A percentile compares a stretch with the other conserved stretches of the same genome.
Evolutionary conservation across 2,113 vertebrate species (phyloP).

Genomic region (Condylura cristata): DNA sequence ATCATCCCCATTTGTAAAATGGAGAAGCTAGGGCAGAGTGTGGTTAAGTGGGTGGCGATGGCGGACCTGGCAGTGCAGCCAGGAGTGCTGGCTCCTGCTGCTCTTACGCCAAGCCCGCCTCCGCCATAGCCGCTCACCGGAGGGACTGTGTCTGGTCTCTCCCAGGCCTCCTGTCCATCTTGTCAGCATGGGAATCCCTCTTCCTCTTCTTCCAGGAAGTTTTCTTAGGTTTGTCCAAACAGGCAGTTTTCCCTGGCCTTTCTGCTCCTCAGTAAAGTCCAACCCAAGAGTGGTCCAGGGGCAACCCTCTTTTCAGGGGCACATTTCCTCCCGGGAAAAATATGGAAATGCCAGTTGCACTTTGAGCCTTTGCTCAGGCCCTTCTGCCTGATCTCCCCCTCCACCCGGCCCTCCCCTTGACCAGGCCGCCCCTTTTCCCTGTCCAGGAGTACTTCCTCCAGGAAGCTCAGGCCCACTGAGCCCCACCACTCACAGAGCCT

Average conservation of each 20-base stretch:
- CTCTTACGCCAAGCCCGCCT: not conserved
- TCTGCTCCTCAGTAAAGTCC: not conserved
- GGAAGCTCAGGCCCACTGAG: not conserved
- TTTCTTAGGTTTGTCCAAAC: not conserved
- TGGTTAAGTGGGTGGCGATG: not conserved
- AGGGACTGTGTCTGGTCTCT: not conserved
- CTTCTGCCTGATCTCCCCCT: not conserved
- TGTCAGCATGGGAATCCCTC: not conserved
- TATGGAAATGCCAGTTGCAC: not conserved
- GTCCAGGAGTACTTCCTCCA: not conserved
- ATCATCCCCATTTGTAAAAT: not conserved
- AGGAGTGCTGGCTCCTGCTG: not conserved
- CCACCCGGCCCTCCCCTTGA: not conserved
- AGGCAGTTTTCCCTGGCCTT: not conserved
- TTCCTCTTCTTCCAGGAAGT: not conserved
- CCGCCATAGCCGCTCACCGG: fast-evolving
- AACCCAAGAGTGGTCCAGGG: not conserved
- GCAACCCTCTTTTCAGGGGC: not conserved
- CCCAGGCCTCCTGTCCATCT: not conserved
- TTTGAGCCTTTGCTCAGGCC: not conserved
- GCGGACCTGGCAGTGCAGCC: not conserved
- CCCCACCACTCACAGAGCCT: not conserved
- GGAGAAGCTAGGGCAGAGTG: not conserved
- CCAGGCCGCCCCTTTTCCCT: too few species aligned
- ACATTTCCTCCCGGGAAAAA: not conserved